Conservation (phyloP, 2,888 invertebrate genomes). For the Lagria hirta region DNA sequence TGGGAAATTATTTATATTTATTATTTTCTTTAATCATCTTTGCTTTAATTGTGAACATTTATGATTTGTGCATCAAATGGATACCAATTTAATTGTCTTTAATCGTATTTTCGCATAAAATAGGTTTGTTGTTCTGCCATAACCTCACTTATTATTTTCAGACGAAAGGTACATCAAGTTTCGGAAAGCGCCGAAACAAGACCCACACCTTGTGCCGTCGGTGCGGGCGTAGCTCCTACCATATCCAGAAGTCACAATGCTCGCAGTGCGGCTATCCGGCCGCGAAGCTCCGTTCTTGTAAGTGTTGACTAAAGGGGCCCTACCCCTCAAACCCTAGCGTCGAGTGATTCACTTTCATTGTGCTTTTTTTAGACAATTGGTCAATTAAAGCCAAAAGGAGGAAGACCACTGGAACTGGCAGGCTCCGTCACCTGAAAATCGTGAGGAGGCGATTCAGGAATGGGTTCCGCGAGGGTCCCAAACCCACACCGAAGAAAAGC, state of each 20-base stretch:
- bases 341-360: slow-evolving; percentile 5
- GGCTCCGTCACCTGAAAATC: slow-evolving; percentile 93
- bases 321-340: no score
- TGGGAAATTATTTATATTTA: no score
- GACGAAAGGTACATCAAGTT: slow-evolving; percentile 99
- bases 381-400: slow-evolving; percentile 98
- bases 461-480: slow-evolving; percentile 82
- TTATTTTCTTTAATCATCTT: no score
- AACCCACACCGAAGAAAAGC: slow-evolving; percentile 58
- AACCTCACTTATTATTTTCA: no score
- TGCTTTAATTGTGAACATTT: no score
- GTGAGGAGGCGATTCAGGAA: slow-evolving; percentile 88
- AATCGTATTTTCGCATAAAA: no score
- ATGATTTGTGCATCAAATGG: no score
- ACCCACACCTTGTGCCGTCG: slow-evolving; percentile 98
- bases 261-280: slow-evolving; percentile 98
- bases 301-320: no score
- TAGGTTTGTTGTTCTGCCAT: no score
- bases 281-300: slow-evolving; percentile 93
- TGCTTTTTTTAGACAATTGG: slow-evolving; percentile 83
- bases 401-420: slow-evolving; percentile 99
- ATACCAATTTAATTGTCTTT: no score
- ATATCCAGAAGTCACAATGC: slow-evolving; percentile 97
- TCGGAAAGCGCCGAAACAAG: slow-evolving; percentile 99
- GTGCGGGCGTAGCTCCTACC: slow-evolving; percentile 97